A percentile compares a stretch with the other conserved stretches of the same genome.
phyloP scores from a whole-genome alignment of 2,797 vertebrate genomes.

The Enteromius treurensis region DNA sequence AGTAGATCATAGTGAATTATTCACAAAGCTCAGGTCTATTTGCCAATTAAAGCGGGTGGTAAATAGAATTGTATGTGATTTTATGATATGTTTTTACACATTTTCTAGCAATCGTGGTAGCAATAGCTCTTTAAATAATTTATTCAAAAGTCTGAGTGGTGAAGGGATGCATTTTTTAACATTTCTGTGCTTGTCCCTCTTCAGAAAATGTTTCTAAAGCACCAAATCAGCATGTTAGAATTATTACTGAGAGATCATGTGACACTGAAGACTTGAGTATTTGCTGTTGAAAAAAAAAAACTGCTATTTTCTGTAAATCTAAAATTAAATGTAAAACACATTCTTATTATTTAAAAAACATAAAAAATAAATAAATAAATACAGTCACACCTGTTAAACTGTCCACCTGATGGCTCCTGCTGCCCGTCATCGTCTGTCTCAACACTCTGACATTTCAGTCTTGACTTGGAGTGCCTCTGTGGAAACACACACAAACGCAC shows the following conservation, averaged over 20 bases:
- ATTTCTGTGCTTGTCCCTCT: neutral
- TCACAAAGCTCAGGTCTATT: neutral
- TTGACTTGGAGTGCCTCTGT: constrained; percentile 89
- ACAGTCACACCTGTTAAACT: constrained; percentile 84
- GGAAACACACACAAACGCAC: constrained; percentile 44
- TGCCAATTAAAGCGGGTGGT: neutral
- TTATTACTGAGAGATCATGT: neutral
- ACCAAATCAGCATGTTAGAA: neutral
- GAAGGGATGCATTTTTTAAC: neutral
- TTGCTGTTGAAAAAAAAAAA: neutral
- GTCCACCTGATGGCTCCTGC: constrained; percentile 81
- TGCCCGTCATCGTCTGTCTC: constrained; percentile 88
- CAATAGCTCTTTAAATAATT: neutral
- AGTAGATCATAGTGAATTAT: neutral
- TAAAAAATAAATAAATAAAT: neutral
- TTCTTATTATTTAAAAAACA: neutral
- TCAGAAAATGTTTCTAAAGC: neutral
- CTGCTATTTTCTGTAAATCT: neutral
- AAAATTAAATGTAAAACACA: neutral
- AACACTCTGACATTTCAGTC: constrained; percentile 80
- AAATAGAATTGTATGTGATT: neutral
- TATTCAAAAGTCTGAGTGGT: neutral
- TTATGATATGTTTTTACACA: neutral
- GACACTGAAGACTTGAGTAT: neutral
- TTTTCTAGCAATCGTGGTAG: neutral